Evolutionary conservation across 2,797 vertebrate genomes (phyloP).

Genomic region (Phaenicophaeus curvirostris): DNA sequence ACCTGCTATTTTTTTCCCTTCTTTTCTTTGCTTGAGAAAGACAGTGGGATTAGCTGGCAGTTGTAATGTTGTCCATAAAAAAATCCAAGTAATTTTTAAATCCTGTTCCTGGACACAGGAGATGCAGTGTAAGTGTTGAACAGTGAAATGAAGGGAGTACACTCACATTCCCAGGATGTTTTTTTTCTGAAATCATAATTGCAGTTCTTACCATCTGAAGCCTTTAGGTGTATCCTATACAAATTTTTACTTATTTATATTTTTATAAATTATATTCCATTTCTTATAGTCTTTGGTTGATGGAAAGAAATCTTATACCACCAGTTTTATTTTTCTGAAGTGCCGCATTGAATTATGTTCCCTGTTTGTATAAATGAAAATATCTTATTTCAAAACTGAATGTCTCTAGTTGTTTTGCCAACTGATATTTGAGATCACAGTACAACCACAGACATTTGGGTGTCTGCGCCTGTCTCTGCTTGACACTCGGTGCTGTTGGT

Average conservation of each 20-base stretch:
- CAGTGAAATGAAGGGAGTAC: rapidly evolving
- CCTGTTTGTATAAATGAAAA: neutral
- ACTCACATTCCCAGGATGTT: neutral
- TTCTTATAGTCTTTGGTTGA: neutral
- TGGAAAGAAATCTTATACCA: neutral
- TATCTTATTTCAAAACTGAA: neutral
- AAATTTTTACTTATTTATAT: neutral
- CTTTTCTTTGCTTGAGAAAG: neutral
- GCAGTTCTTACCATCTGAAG: neutral
- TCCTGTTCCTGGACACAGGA: neutral
- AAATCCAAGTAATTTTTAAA: neutral
- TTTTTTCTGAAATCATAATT: neutral
- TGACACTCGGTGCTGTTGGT: neutral
- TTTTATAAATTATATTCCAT: neutral
- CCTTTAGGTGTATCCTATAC: neutral
- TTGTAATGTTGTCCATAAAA: neutral
- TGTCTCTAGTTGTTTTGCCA: neutral
- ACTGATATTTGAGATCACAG: neutral
- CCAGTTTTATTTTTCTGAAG: neutral
- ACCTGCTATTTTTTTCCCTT: neutral
- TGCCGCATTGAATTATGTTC: neutral
- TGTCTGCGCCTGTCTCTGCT: neutral
- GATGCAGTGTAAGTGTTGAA: neutral
- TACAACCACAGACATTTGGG: neutral
- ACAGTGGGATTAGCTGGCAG: neutral